Percentiles rank a stretch among this genome's conserved stretches.
These are phyloP conservation scores for Spisula solida DNA, from an alignment of 2,888 invertebrate species.

Conservation along the genomic window DNA sequence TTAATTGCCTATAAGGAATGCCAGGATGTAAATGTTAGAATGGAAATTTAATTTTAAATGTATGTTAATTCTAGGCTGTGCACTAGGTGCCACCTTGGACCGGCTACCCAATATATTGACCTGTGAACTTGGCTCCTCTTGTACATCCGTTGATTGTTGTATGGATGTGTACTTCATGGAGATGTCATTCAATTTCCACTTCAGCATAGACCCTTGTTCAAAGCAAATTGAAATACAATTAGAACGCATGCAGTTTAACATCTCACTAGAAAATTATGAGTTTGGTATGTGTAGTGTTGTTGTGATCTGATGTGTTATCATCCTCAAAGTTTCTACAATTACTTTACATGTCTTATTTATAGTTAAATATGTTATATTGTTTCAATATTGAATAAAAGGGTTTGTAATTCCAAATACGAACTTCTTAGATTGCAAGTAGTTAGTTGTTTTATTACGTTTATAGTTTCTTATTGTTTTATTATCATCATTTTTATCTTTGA, in stretches of 20 bases:
- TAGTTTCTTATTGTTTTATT: too few relatives aligned
- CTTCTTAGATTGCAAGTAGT: too few relatives aligned
- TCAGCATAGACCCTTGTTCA: conserved; percentile 73
- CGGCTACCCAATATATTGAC: conserved; percentile 42
- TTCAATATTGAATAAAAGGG: too few relatives aligned
- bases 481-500: too few relatives aligned
- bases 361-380: too few relatives aligned
- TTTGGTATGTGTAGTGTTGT: conserved; percentile 29
- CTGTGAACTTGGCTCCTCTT: conserved; percentile 64
- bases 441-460: too few relatives aligned
- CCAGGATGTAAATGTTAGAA: too few relatives aligned
- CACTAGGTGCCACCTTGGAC: conserved; percentile 17
- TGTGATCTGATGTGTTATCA: not conserved
- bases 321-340: too few relatives aligned
- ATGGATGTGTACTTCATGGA: conserved; percentile 68
- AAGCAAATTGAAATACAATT: conserved; percentile 70
- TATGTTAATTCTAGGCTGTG: conserved; percentile 53
- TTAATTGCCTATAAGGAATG: too few relatives aligned
- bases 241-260: conserved; percentile 66
- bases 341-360: too few relatives aligned
- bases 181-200: conserved; percentile 68
- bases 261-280: conserved; percentile 36
- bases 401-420: too few relatives aligned
- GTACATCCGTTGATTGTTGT: conserved; percentile 75
- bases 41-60: too few relatives aligned